A percentile compares a stretch with the other conserved stretches of the same genome.
These are phyloP conservation scores for Micrasema longulum DNA, from an alignment of 1,140 invertebrate genomes.

Conservation along the genomic window DNA sequence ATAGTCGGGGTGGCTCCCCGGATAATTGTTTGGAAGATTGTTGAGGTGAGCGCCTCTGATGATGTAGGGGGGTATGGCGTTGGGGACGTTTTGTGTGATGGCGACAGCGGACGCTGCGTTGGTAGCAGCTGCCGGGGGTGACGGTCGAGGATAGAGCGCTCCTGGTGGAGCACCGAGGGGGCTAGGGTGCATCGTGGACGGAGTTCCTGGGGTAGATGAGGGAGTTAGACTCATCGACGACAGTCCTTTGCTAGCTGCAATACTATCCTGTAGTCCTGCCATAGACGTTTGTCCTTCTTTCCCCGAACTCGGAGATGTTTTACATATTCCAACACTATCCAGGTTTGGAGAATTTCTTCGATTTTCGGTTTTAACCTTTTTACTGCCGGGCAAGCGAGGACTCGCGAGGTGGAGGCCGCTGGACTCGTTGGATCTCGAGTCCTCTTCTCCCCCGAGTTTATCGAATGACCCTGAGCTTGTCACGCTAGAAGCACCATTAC, in stretches of 20 bases:
- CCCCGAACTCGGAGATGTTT: slow-evolving; percentile 66
- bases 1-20: slow-evolving; percentile 63
- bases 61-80: slow-evolving; percentile 69
- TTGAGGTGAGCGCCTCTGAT: slow-evolving; percentile 63
- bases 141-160: slow-evolving; percentile 72
- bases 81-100: slow-evolving; percentile 68
- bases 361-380: slow-evolving; percentile 75
- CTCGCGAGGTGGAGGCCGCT: slow-evolving; percentile 64
- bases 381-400: slow-evolving; percentile 61
- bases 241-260: slow-evolving; percentile 65
- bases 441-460: slow-evolving; percentile 79
- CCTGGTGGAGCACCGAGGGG: slow-evolving; percentile 62
- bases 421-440: slow-evolving; percentile 76
- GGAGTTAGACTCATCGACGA: slow-evolving; percentile 74
- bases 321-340: slow-evolving; percentile 65
- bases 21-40: slow-evolving; percentile 58
- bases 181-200: slow-evolving; percentile 70
- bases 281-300: slow-evolving; percentile 62
- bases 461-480: slow-evolving; percentile 79
- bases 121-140: slow-evolving; percentile 71
- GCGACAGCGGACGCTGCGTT: slow-evolving; percentile 70
- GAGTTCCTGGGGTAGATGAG: slow-evolving; percentile 74
- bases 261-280: slow-evolving; percentile 63
- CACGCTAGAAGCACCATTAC: slow-evolving; percentile 79
- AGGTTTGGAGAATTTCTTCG: slow-evolving; percentile 74